Evolutionary conservation across 2,113 vertebrate species (phyloP), one percentile per base, ranked within the genome.

Genomic region (Phyllostomus hastatus): DNA sequence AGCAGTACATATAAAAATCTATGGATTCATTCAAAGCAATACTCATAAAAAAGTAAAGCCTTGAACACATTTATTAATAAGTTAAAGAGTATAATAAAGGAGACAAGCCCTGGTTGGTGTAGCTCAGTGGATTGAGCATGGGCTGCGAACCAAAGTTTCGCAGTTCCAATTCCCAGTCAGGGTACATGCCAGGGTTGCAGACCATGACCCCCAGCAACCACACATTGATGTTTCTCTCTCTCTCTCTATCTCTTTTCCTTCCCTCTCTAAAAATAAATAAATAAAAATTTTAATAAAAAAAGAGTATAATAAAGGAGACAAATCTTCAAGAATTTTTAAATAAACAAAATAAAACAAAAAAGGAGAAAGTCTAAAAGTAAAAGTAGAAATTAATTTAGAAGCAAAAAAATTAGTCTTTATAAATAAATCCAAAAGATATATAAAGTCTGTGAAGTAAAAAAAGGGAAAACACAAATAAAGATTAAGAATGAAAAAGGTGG

Each of bases 371-470:
- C 24, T 48, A 86, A 76, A 41, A n/a, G 52, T 81, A 86, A 70
- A 94, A 87, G 10, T 70, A 89, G 6, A 2, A 72, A 91, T 43
- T 88, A 38, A 79, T 67, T 91, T 76, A 85, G 82, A 86, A 72
- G n/a, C 46, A 82, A 93, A 95, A 90, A 90, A 89, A 38, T 78
- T 76, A 61, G 7, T 84, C 61, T 93, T 85, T 88, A 57, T 54
- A 84, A 95, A 76, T 70, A 83, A 91, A 73, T 6, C 12, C 54
- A 69, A 73, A 17, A 75, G 19, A 75, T 91, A 57, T 76, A 81
- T n/a, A 75, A 83, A 93, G 82, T 43, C 15, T 46, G 4, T 69
- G 48, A 35, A 75, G 26, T 35, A 57, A 82, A 84, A 64, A 76
- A 7, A 41, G 20, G 69, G 14, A 86, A 90, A 85, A 52, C 7